Percentiles rank a stretch among this genome's conserved stretches.
Conservation (phyloP, 2,797 vertebrate species). For the Danio kyathit region DNA sequence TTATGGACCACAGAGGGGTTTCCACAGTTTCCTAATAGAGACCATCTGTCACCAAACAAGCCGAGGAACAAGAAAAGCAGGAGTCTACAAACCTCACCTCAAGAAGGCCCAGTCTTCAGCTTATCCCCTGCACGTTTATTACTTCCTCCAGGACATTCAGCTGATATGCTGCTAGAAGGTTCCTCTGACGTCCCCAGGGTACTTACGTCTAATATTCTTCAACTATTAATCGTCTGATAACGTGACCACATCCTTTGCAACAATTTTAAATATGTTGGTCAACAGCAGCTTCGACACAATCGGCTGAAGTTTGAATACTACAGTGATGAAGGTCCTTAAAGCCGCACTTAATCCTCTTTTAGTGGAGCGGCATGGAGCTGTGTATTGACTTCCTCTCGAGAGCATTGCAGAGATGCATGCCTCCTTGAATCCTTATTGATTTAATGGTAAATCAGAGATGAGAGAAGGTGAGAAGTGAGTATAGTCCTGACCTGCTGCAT, state of each 20-base stretch:
- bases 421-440: constrained; percentile 53
- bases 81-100: background rate
- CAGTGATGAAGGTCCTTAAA: constrained; percentile 52
- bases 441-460: constrained; percentile 51
- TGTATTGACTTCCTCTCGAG: constrained; percentile 50
- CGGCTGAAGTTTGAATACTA: constrained; percentile 45
- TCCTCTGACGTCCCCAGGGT: constrained; percentile 82
- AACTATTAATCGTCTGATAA: background rate
- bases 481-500: constrained; percentile 36
- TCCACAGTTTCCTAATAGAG: constrained; percentile 47
- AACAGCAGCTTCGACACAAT: background rate
- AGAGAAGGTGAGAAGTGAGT: constrained; percentile 52
- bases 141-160: constrained; percentile 78
- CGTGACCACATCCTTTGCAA: background rate
- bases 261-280: background rate
- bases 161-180: constrained; percentile 82
- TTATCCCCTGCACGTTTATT: constrained; percentile 78
- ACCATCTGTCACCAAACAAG: constrained; percentile 43
- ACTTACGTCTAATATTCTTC: constrained; percentile 1
- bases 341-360: constrained; percentile 52
- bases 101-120: constrained; percentile 76
- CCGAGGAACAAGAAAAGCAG: constrained; percentile 41
- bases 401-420: constrained; percentile 43
- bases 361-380: constrained; percentile 24
- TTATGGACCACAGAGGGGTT: constrained; percentile 83